Percentiles rank a stretch among this genome's conserved stretches.
These are phyloP conservation scores for Zeugodacus cucurbitae DNA, from an alignment of 1,140 invertebrate species.

Conservation along the genomic window DNA sequence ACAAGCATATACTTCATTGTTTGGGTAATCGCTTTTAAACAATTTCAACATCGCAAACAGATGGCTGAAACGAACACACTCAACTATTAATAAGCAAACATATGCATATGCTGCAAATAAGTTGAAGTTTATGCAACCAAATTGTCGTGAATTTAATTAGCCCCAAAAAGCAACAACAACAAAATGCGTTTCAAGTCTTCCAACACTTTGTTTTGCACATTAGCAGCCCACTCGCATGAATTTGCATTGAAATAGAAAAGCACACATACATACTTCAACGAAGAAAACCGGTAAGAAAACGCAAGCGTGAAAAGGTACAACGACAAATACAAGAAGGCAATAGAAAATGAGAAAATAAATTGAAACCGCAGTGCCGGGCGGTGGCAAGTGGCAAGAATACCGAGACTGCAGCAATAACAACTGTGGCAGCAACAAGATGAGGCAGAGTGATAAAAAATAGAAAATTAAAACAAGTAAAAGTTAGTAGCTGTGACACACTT, in stretches of 20 bases:
- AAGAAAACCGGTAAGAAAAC: not conserved
- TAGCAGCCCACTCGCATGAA: not conserved
- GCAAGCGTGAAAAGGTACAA: not conserved
- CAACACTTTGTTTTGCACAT: not conserved
- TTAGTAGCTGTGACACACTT: not conserved
- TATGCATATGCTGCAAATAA: not conserved
- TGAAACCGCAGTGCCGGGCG: not conserved
- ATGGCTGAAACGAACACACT: not conserved
- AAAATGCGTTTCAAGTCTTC: not conserved
- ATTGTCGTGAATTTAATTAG: not conserved
- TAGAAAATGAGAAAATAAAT: not conserved
- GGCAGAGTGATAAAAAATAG: not conserved
- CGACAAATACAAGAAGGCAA: not conserved
- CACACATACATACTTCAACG: not conserved
- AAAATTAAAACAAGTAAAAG: slow-evolving; percentile 8
- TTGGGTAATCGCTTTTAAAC: not conserved
- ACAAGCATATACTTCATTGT: not conserved
- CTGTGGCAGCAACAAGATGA: not conserved
- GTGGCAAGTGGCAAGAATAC: not conserved
- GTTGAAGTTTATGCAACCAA: not conserved
- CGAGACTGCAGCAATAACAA: not conserved
- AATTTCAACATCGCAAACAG: not conserved
- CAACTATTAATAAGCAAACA: not conserved
- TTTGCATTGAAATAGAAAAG: not conserved
- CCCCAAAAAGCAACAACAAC: not conserved